Conservation (phyloP, 1,140 invertebrate genomes). For the Episyrphus balteatus region DNA sequence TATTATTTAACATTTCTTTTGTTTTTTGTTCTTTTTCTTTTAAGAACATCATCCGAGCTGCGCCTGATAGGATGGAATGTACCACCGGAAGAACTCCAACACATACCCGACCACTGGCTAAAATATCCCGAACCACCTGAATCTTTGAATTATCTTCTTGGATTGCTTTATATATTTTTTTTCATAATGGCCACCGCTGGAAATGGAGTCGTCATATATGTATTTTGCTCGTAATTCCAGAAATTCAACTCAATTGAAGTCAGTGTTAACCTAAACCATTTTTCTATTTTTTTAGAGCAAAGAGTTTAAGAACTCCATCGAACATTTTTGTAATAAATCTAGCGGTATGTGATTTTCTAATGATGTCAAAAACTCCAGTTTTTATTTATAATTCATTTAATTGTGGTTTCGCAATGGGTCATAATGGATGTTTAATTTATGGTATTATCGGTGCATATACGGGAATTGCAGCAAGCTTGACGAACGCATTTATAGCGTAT, state of each 20-base stretch:
- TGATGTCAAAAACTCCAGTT: conserved; percentile 73
- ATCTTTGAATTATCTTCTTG: conserved; percentile 65
- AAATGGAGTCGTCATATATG: conserved; percentile 77
- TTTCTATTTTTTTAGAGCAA: conserved; percentile 49
- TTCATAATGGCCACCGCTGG: conserved; percentile 61
- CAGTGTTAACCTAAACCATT: not conserved
- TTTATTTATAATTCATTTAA: conserved; percentile 59
- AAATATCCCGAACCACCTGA: conserved; percentile 61
- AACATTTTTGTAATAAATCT: conserved; percentile 84
- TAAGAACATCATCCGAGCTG: not conserved
- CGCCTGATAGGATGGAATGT: conserved; percentile 61
- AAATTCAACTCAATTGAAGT: no score
- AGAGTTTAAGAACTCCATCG: conserved; percentile 75
- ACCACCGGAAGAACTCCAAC: conserved; percentile 52
- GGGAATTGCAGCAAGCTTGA: conserved; percentile 72
- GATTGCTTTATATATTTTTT: conserved; percentile 62
- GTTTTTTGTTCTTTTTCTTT: not conserved
- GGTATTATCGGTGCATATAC: conserved; percentile 63
- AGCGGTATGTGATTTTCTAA: conserved; percentile 78
- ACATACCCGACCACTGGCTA: conserved; percentile 69
- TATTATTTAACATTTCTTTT: no score
- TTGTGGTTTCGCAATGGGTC: conserved; percentile 60
- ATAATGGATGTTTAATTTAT: conserved; percentile 68
- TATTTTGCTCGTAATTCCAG: conserved; percentile 60
- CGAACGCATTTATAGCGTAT: conserved; percentile 48